A percentile compares a stretch with the other conserved stretches of the same genome.
Conservation (phyloP, 2,797 vertebrate genomes). For the Ficedula albicollis region DNA sequence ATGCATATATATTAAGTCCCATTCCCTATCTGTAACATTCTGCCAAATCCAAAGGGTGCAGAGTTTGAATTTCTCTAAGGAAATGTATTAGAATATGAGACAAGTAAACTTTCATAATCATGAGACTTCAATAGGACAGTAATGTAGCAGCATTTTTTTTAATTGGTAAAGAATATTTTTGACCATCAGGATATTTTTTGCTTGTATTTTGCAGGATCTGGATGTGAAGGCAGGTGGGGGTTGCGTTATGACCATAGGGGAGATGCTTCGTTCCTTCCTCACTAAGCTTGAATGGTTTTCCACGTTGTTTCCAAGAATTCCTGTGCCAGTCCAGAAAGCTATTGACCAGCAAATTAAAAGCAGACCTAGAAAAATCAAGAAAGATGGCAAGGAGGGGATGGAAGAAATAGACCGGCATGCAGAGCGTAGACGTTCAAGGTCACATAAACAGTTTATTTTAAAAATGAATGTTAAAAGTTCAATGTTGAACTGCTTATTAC, state of each 20-base stretch:
- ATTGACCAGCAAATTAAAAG: conserved; percentile 98
- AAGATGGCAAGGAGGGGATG: conserved; percentile 85
- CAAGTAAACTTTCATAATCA: conserved; percentile 70
- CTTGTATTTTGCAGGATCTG: conserved; percentile 89
- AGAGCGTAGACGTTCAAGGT: conserved; percentile 91
- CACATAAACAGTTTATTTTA: not conserved
- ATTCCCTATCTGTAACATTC: conserved; percentile 59
- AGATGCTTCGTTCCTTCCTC: conserved; percentile 98
- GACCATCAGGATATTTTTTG: conserved; percentile 72
- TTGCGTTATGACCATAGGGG: conserved; percentile 96
- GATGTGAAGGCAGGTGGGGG: conserved; percentile 98
- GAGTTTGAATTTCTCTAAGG: conserved; percentile 65
- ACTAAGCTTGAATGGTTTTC: conserved; percentile 99
- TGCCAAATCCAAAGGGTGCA: conserved; percentile 65
- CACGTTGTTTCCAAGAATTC: conserved; percentile 96
- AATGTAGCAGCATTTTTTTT: conserved; percentile 65
- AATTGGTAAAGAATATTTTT: conserved; percentile 31
- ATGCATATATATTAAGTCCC: conserved; percentile 72
- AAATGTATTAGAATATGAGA: conserved; percentile 57
- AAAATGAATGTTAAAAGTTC: not conserved
- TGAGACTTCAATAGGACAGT: conserved; percentile 75
- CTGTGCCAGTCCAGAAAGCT: conserved; percentile 96
- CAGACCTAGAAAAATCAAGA: conserved; percentile 90
- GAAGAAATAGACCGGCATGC: conserved; percentile 83
- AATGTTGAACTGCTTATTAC: not conserved